phyloP scores from a whole-genome alignment of 2,888 invertebrate genomes.

The Meghimatium bilineatum region DNA sequence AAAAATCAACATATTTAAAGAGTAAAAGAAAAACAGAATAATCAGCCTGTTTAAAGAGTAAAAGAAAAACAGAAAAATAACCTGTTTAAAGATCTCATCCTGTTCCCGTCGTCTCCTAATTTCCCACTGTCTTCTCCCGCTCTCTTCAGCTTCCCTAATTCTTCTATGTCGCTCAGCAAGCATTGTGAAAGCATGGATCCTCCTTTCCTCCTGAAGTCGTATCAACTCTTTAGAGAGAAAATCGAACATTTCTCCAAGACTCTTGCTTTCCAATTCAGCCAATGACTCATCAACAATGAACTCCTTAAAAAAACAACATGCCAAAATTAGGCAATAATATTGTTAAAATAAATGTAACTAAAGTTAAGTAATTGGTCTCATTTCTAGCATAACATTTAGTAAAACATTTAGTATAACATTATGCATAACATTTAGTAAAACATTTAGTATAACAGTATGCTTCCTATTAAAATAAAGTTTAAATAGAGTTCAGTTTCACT shows the following conservation, averaged over 20 bases:
- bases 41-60: too few relatives aligned
- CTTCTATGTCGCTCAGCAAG: slow-evolving; percentile 87
- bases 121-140: slow-evolving; percentile 87
- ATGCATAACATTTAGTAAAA: too few relatives aligned
- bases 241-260: slow-evolving; percentile 85
- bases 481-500: too few relatives aligned
- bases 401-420: too few relatives aligned
- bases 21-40: too few relatives aligned
- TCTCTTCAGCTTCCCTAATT: slow-evolving; percentile 87
- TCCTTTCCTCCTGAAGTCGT: slow-evolving; percentile 86
- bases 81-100: slow-evolving; percentile 88
- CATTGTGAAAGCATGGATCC: slow-evolving; percentile 87
- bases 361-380: too few relatives aligned
- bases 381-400: too few relatives aligned
- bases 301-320: slow-evolving; percentile 62
- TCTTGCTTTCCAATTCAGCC: slow-evolving; percentile 84
- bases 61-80: slow-evolving; percentile 51
- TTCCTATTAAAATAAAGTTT: too few relatives aligned
- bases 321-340: not conserved
- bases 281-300: slow-evolving; percentile 81
- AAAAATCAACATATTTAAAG: too few relatives aligned
- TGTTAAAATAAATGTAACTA: too few relatives aligned
- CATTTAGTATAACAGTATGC: too few relatives aligned
- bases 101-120: slow-evolving; percentile 84
- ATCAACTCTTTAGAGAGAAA: slow-evolving; percentile 87